Evolutionary conservation across 2,113 vertebrate genomes (phyloP).

Genomic region (Bubo bubo): DNA sequence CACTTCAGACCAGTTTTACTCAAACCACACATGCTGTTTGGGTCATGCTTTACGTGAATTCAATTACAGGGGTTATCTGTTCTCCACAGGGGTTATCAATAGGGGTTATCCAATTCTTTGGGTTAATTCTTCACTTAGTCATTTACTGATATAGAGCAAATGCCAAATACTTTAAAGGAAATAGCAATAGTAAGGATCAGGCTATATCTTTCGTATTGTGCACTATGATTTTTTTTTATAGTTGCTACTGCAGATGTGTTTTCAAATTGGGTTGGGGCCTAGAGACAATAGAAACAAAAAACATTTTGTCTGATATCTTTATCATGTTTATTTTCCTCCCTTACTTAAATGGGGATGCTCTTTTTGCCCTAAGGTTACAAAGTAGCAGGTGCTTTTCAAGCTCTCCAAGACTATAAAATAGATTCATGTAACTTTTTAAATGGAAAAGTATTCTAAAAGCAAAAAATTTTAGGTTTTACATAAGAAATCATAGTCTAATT

Average conservation of each 20-base stretch:
- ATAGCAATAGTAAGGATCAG: neutral
- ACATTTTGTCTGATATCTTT: neutral
- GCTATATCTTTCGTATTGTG: neutral
- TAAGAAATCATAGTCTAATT: neutral
- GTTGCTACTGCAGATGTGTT: neutral
- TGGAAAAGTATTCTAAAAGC: neutral
- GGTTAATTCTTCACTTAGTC: conserved; percentile 25
- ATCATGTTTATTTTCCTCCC: neutral
- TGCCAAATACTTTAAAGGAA: conserved; percentile 13
- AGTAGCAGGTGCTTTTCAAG: conserved; percentile 10
- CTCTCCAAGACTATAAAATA: neutral
- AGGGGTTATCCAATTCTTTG: neutral
- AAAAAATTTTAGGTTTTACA: neutral
- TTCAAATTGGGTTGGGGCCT: conserved; percentile 11
- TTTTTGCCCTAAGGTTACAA: neutral
- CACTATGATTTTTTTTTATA: neutral
- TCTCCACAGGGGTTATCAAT: neutral
- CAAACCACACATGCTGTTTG: neutral
- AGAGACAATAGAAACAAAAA: neutral
- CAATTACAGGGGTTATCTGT: neutral
- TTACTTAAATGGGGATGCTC: neutral
- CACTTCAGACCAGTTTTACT: neutral
- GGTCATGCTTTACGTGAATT: neutral
- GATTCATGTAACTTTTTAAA: neutral
- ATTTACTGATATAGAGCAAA: neutral